These are phyloP conservation scores for Oryzias curvinotus DNA, from an alignment of 2,113 vertebrate species.

Conservation along the genomic window DNA sequence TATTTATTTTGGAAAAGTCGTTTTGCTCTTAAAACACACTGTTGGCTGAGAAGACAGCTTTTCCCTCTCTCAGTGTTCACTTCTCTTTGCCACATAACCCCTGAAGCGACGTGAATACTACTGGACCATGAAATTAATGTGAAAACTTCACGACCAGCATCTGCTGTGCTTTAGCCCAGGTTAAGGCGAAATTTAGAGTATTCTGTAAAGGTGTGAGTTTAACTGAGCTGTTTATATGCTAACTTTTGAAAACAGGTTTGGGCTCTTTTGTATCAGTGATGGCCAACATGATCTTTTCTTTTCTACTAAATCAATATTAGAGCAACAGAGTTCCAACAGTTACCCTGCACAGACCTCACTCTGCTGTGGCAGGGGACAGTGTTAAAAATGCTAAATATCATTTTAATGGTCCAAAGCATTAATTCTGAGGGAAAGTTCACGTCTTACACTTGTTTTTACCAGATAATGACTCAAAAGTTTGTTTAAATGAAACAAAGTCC, in stretches of 20 bases:
- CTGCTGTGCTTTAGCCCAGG: slow-evolving; percentile 25
- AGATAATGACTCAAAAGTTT: too few relatives aligned
- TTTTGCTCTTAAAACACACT: slow-evolving; percentile 73
- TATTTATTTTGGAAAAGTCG: slow-evolving; percentile 78
- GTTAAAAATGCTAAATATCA: too few relatives aligned
- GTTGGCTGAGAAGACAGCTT: slow-evolving; percentile 50
- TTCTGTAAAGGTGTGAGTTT: slow-evolving; percentile 58
- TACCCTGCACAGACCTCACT: too few relatives aligned
- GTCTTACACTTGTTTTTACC: too few relatives aligned
- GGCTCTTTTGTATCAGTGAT: slow-evolving; percentile 6
- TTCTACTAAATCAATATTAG: not conserved
- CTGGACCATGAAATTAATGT: slow-evolving; percentile 55
- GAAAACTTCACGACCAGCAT: slow-evolving; percentile 44
- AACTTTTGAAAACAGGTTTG: slow-evolving; percentile 22
- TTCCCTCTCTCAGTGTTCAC: slow-evolving; percentile 39
- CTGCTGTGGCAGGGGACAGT: too few relatives aligned
- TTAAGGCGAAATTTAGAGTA: slow-evolving; percentile 44
- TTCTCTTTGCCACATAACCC: slow-evolving; percentile 39
- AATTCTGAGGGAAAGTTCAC: too few relatives aligned
- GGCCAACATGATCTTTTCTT: not conserved
- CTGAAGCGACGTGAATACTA: slow-evolving; percentile 58
- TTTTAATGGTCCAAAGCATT: too few relatives aligned
- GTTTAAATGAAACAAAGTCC: too few relatives aligned
- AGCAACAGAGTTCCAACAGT: not conserved
- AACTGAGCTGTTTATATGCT: slow-evolving; percentile 49